Evolutionary conservation across 2,113 vertebrate species (phyloP).

Genomic region (Promerops cafer): DNA sequence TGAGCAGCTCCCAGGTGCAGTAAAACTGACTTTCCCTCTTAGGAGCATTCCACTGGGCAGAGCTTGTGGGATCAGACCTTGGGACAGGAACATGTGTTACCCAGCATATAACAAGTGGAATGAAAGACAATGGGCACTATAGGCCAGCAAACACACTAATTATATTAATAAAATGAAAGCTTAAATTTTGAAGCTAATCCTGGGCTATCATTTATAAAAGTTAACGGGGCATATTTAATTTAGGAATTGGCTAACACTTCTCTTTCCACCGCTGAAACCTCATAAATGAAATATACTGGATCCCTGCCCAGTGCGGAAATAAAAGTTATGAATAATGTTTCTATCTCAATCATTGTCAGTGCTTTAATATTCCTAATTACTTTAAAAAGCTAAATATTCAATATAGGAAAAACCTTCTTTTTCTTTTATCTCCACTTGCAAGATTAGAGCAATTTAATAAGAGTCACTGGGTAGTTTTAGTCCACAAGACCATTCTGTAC

Average conservation of each 20-base stretch:
- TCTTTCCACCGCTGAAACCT: slow-evolving; percentile 90
- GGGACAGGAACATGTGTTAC: neutral
- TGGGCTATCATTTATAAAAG: slow-evolving; percentile 86
- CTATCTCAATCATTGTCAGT: slow-evolving; percentile 90
- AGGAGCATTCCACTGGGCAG: neutral
- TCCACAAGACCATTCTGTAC: neutral
- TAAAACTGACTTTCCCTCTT: neutral
- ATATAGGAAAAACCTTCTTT: slow-evolving; percentile 69
- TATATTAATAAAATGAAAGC: slow-evolving; percentile 70
- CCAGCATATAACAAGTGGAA: neutral
- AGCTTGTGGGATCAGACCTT: neutral
- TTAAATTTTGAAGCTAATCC: slow-evolving; percentile 73
- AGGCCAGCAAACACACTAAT: slow-evolving; percentile 54
- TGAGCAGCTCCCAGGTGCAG: neutral
- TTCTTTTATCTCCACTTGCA: slow-evolving; percentile 71
- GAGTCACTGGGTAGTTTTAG: slow-evolving; percentile 49
- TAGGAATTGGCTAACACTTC: slow-evolving; percentile 91
- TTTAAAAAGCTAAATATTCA: slow-evolving; percentile 80
- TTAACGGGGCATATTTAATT: slow-evolving; percentile 97
- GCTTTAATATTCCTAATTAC: slow-evolving; percentile 94
- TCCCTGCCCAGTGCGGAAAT: slow-evolving; percentile 89
- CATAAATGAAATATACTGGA: slow-evolving; percentile 97
- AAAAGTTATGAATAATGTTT: slow-evolving; percentile 98
- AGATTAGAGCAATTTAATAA: slow-evolving; percentile 68
- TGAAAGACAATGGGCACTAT: neutral